Evolutionary conservation across 2,797 vertebrate species (phyloP), one percentile per base, ranked within the genome.

Genomic region (Triplophysa bombifrons): DNA sequence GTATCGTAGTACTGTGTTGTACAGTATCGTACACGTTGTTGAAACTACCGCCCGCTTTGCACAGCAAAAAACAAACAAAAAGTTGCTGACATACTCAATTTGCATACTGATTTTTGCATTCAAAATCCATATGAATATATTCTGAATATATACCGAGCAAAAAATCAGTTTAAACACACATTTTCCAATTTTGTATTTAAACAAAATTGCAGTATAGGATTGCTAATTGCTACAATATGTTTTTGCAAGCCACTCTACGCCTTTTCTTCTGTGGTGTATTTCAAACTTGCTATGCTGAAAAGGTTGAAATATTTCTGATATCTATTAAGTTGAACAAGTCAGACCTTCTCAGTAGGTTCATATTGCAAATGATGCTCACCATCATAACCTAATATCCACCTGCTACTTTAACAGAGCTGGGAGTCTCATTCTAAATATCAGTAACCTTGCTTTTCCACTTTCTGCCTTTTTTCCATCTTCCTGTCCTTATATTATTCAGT

Each of bases 401-500:
- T 20, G 61, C 67, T 64, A 53, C 66, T 60, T 34, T 14, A 69
- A 34, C 46, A 71, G 60, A 78, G 56, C 67, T n/a, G 46, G 68
- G 67, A 71, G 76, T 78, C 58, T 78, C 76, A 78, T 64, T 71
- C 58, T 80, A 63, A 73, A 50, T 34, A 61, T 61, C 58, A n/a
- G 27, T 50, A 48, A 58, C 30, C 68, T 76, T 72, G 46, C 41
- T 56, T 63, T 77, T 56, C 63, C 69, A 16, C 20, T 50, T 30
- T 74, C 58, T 50, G 14, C 8, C 58, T 64, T 17, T 63, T 48
- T 51, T 68, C 25, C 19, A 60, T 69, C 30, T 73, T 27, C 30
- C 41, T 74, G 66, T 78, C 30, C 58, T 67, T 25, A 22, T 20
- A 66, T 61, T 46, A 63, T 78, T 78, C 34, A 17, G 70, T 71